phyloP scores from a whole-genome alignment of 2,888 invertebrate genomes.

The Crossocerus cetratus region DNA sequence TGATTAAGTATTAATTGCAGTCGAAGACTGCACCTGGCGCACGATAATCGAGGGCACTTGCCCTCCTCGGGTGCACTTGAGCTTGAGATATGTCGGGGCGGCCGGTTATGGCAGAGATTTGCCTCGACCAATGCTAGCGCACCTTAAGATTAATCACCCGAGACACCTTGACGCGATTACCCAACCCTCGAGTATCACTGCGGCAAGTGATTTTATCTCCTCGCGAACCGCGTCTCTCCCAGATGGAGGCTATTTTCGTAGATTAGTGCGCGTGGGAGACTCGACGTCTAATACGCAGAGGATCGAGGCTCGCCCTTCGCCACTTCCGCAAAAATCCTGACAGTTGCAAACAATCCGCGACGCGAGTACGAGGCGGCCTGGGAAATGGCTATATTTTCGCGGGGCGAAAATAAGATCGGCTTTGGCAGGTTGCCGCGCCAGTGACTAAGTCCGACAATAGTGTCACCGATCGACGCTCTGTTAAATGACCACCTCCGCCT shows the following conservation, averaged over 20 bases:
- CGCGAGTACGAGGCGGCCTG: neutral
- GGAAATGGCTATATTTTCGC: constrained; percentile 15
- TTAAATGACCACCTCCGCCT: too few species aligned
- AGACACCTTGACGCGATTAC: constrained; percentile 47
- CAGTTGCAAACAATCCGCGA: neutral
- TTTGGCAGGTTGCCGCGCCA: constrained; percentile 36
- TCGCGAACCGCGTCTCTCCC: neutral
- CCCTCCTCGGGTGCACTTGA: neutral
- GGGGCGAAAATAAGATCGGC: constrained; percentile 23
- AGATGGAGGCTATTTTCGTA: neutral
- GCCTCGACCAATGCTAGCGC: too few species aligned
- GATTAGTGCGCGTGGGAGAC: too few species aligned
- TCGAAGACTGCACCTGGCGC: neutral
- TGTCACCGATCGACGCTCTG: too few species aligned
- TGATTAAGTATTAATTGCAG: neutral
- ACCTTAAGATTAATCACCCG: constrained; percentile 45
- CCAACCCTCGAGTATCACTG: constrained; percentile 2
- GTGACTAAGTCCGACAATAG: too few species aligned
- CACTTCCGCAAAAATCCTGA: neutral
- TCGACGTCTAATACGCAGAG: too few species aligned
- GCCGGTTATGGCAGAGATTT: too few species aligned
- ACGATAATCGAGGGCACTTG: neutral
- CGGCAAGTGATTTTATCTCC: neutral
- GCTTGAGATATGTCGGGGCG: too few species aligned
- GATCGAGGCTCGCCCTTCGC: neutral